Base-by-base conservation (phyloP, 2,888 invertebrate species). In the Philereme vetulata region DNA sequence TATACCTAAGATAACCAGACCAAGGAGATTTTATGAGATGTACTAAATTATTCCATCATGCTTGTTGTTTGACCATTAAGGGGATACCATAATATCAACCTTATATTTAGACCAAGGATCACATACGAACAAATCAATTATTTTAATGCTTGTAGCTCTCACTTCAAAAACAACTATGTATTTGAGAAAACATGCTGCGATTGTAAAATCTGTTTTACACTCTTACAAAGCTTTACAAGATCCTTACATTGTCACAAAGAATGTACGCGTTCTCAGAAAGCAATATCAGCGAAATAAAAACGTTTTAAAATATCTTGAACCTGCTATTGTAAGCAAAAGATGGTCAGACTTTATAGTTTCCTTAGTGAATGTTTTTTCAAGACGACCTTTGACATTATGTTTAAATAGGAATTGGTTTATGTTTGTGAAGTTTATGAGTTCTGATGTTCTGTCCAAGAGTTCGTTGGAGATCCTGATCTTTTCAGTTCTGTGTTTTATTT, bases 301-400 rank as follows among this genome's bases (percentile, higher is more conserved):
- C 52, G 46, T 42, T 47, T 54, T 58, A 49, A 52, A 42, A 46
- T 54, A 43, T 51, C 42, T 54, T 36, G 36, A 35, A 42, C 46
- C 44, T 38, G 46, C 42, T 47, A 51, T 57, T 51, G 57, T 57
- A 21, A 56, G 48, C 46, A 42, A 49, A 10, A 44, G 44, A 51
- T 49, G 40, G 51, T 50, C 38, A 50, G 43, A 40, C 32, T 38
- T 33, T 51, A 49, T 45, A 58, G 42, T 58, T 52, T 52, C 44
- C 38, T 58, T 58, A 40, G 46, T 53, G 46, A 49, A 49, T 43
- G 55, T 49, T 49, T 49, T 36, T 55, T 65, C 63, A 64, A 66
- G 63, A 38, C 8, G 8, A 38, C 8, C 5, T 7, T 38, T 6
- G 38, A 38, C 6, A 38, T 6, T 38, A 5, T 4, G 6, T 38